A percentile compares a stretch with the other conserved stretches of the same genome.
These are phyloP conservation scores for Illadopsis cleaveri DNA, from an alignment of 2,113 vertebrate species.

Conservation along the genomic window DNA sequence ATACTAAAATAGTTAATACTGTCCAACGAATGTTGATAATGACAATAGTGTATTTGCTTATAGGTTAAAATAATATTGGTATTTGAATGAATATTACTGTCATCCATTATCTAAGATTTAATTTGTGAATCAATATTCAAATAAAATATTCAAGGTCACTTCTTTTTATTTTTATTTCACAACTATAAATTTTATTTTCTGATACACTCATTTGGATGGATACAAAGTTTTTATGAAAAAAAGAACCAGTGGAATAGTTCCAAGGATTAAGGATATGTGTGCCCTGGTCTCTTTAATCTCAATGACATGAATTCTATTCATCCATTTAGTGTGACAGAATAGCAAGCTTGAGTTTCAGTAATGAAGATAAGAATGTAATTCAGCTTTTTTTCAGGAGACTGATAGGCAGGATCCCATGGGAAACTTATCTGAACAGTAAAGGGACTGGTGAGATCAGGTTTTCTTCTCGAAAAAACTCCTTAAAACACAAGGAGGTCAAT, in stretches of 20 bases:
- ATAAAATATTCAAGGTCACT: neutral
- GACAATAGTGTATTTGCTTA: neutral
- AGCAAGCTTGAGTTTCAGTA: neutral
- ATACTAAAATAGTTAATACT: neutral
- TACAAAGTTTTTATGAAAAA: neutral
- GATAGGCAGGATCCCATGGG: neutral
- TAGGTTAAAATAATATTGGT: neutral
- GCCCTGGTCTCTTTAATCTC: neutral
- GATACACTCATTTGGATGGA: neutral
- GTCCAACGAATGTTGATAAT: neutral
- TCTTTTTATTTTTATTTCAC: neutral
- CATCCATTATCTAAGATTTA: neutral
- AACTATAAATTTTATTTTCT: neutral
- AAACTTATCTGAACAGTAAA: neutral
- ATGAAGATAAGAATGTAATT: neutral
- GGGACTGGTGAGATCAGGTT: neutral
- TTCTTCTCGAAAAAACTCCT: neutral
- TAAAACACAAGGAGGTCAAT: neutral
- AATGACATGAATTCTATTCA: neutral
- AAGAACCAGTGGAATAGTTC: neutral
- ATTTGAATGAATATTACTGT: neutral
- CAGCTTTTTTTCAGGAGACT: neutral
- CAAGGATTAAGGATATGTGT: neutral
- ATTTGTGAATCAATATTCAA: neutral
- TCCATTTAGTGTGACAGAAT: neutral